A percentile compares a stretch with the other conserved stretches of the same genome.
phyloP scores from a whole-genome alignment of 2,797 vertebrate genomes.

The Taeniopygia guttata region DNA sequence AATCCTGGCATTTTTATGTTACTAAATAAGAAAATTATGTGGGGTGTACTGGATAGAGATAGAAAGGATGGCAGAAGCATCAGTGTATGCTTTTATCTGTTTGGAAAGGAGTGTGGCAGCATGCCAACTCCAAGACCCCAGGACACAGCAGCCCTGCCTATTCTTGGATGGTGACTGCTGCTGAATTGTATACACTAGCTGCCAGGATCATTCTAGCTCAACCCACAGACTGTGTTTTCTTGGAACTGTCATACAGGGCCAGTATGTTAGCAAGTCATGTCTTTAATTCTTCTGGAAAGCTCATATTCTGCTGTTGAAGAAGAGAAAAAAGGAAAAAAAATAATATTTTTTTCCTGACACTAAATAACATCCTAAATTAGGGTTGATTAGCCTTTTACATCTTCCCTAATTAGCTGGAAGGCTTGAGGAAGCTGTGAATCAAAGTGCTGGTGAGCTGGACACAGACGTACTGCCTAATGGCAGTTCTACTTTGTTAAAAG shows the following conservation, averaged over 20 bases:
- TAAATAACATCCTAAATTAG: not conserved
- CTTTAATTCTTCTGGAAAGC: not conserved
- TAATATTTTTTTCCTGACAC: not conserved
- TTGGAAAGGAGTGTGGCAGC: not conserved
- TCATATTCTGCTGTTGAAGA: not conserved
- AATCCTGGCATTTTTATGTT: not conserved
- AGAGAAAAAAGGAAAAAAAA: not conserved
- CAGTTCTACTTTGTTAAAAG: not conserved
- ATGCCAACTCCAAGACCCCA: not conserved
- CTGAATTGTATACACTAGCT: not conserved
- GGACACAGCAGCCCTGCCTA: not conserved
- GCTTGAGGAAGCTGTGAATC: not conserved
- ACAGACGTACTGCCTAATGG: not conserved
- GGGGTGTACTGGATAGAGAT: not conserved
- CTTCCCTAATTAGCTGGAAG: not conserved
- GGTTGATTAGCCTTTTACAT: not conserved
- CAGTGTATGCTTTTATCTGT: not conserved
- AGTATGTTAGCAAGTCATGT: not conserved
- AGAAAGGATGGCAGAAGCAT: not conserved
- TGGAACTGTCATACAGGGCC: not conserved
- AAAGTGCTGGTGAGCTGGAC: not conserved
- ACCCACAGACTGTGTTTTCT: not conserved
- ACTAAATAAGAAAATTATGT: not conserved
- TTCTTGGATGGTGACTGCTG: not conserved
- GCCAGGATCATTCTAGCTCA: slow-evolving; percentile 23